Conservation (phyloP, 2,888 invertebrate genomes). For the Cheiracanthium punctorium region DNA sequence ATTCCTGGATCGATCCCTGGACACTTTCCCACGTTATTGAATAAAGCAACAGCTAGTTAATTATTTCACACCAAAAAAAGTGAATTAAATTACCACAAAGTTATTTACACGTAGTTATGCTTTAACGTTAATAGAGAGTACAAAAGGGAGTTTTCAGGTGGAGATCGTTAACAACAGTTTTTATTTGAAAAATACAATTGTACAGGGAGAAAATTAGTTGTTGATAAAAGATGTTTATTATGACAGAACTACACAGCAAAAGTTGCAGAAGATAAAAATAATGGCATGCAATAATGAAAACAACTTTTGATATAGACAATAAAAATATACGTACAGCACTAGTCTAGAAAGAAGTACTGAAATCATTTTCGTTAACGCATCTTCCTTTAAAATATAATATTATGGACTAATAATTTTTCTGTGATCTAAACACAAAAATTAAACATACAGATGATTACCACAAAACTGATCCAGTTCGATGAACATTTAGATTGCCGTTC, state of each 20-base stretch:
- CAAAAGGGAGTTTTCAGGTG: background rate
- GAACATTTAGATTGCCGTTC: background rate
- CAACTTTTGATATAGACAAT: background rate
- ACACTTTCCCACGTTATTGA: too few species aligned
- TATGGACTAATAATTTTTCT: too few species aligned
- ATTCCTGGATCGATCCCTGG: too few species aligned
- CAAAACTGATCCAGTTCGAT: background rate
- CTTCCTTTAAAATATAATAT: background rate
- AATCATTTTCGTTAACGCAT: slow-evolving; percentile 27
- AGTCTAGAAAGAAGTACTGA: slow-evolving; percentile 44
- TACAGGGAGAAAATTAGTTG: background rate
- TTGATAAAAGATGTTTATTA: background rate
- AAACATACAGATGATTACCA: background rate
- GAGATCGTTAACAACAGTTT: background rate
- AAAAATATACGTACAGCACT: slow-evolving; percentile 30
- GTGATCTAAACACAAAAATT: too few species aligned
- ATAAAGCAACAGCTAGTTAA: too few species aligned
- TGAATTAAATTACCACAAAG: too few species aligned
- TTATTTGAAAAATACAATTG: background rate
- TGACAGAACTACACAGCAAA: background rate
- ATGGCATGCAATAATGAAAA: background rate
- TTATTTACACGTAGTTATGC: too few species aligned
- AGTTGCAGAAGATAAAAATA: background rate
- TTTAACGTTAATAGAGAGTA: too few species aligned
- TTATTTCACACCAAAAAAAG: too few species aligned